Evolutionary conservation across 2,797 vertebrate species (phyloP).

Genomic region (Pangasius mekongensis): DNA sequence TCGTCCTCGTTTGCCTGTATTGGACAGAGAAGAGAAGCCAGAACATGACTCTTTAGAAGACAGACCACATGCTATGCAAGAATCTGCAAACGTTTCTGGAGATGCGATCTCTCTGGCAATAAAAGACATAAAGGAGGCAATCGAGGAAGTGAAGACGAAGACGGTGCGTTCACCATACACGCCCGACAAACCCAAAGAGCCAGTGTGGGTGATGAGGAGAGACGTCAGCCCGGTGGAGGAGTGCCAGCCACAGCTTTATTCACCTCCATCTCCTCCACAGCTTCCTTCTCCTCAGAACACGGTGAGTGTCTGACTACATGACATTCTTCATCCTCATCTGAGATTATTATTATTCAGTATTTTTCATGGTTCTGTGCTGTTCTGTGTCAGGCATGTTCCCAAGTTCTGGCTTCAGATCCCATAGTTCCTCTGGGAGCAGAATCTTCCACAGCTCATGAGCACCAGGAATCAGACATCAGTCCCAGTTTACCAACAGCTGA

Average conservation of each 20-base stretch:
- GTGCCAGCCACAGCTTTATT: conserved; percentile 75
- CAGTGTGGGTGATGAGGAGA: conserved; percentile 97
- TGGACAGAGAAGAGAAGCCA: conserved; percentile 58
- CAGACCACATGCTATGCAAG: conserved; percentile 58
- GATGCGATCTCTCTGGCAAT: conserved; percentile 94
- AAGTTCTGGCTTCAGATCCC: conserved; percentile 54
- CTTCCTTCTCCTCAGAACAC: conserved; percentile 34
- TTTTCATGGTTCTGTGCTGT: conserved; percentile 1
- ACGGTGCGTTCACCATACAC: conserved; percentile 94
- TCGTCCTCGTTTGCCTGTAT: conserved; percentile 63
- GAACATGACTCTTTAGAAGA: conserved; percentile 60
- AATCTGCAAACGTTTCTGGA: conserved; percentile 80
- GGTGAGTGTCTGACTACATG: conserved; percentile 26
- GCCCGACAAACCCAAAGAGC: conserved; percentile 90
- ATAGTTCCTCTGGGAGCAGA: conserved; percentile 83
- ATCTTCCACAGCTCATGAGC: conserved; percentile 75
- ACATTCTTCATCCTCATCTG: background rate
- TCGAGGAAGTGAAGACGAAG: conserved; percentile 96
- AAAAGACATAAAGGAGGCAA: conserved; percentile 94
- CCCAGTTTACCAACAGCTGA: conserved; percentile 78
- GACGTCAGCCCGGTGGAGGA: conserved; percentile 89
- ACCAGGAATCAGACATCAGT: conserved; percentile 76
- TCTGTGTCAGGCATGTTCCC: conserved; percentile 7
- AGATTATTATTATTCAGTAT: background rate
- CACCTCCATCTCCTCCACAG: conserved; percentile 19